Evolutionary conservation across 2,113 vertebrate genomes (phyloP), one percentile per base, ranked within the genome.

Genomic region (Spea bombifrons): DNA sequence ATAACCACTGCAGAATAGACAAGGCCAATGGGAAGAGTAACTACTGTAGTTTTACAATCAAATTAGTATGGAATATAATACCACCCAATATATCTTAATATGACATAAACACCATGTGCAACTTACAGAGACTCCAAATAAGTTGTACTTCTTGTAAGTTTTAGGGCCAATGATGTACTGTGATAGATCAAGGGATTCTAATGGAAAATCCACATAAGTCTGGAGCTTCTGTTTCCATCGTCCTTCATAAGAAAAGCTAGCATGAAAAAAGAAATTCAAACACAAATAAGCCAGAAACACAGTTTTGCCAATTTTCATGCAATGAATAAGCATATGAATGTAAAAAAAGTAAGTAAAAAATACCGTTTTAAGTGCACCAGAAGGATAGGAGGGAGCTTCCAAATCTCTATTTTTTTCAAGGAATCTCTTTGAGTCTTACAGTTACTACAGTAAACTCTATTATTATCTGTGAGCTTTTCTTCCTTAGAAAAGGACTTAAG

Each of bases 171-270:
- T 99, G 81, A 99, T 95, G 6, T 99, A 99, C 63, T 95, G 96
- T 0, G 89, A 84, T 71, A 99, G 90, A 86, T 99, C 97, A 89
- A 99, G 94, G 81, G 85, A 90, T 87, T 98, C 97, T 78, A 97
- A 83, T 0, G 97, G 92, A 82, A 99, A 98, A 87, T 98, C 96
- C 52, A 99, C 97, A 44, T 90, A 90, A 0, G 96, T 97, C 76
- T 99, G 97, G 73, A 99, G 91, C 85, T 99, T 99, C 86, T 99
- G 97, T 72, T 97, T 97, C 97, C 97, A 99, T 69, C 97, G 90
- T 65, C 97, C 97, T 83, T 98, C 97, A 4, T 96, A 98, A 52
- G 95, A 99, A 88, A 99, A 99, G 80, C 97, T 99, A 81, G 57
- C 81, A 77, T 4, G 81, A 59, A 59, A 53, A 12, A 12, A 12